A percentile compares a stretch with the other conserved stretches of the same genome.
Conservation (phyloP, 2,113 vertebrate genomes). For the Coreoperca whiteheadi region DNA sequence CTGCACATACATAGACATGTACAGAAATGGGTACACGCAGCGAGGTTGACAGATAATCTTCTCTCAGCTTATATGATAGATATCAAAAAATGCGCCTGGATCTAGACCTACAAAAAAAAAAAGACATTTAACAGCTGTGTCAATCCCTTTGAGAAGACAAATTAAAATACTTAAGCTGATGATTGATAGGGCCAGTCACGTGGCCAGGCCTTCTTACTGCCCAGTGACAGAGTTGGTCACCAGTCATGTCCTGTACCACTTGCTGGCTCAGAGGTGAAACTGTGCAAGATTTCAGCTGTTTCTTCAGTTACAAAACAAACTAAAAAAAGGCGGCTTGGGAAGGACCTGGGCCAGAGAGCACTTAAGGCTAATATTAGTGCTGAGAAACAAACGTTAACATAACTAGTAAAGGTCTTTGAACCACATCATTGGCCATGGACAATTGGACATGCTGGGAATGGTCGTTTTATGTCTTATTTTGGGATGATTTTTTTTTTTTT, state of each 20-base stretch:
- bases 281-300: constrained; percentile 84
- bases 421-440: constrained; percentile 79
- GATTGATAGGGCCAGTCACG: constrained; percentile 77
- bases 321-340: constrained; percentile 69
- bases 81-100: constrained; percentile 62
- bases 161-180: constrained; percentile 64
- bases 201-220: constrained; percentile 73
- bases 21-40: constrained; percentile 50
- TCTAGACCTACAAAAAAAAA: constrained; percentile 47
- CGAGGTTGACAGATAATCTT: constrained; percentile 69
- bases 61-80: constrained; percentile 80
- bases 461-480: constrained; percentile 72
- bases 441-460: constrained; percentile 83
- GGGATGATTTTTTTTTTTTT: constrained; percentile 60
- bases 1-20: constrained; percentile 50
- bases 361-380: constrained; percentile 88
- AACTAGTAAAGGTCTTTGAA: constrained; percentile 79
- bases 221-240: constrained; percentile 66
- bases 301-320: constrained; percentile 80
- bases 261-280: constrained; percentile 86
- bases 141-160: constrained; percentile 72
- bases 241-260: constrained; percentile 73
- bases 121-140: constrained; percentile 64
- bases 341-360: constrained; percentile 84
- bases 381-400: constrained; percentile 74